A percentile compares a stretch with the other conserved stretches of the same genome.
Conservation (phyloP, 2,888 invertebrate genomes). For the Keiferia lycopersicella region DNA sequence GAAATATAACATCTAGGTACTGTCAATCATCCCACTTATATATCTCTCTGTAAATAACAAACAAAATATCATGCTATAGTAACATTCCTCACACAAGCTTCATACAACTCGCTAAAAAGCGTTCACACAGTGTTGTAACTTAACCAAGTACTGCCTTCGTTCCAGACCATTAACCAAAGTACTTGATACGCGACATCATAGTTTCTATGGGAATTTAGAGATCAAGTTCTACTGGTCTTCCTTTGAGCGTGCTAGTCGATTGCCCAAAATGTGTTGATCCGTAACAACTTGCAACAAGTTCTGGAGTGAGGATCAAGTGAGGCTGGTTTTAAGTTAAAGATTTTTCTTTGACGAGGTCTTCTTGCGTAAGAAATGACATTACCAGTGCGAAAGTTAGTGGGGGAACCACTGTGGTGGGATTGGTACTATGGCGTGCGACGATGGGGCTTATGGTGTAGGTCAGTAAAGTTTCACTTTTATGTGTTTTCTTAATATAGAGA, state of each 20-base stretch:
- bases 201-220: not conserved
- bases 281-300: not conserved
- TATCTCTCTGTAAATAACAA: not conserved
- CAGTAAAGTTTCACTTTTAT: constrained; percentile 21
- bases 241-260: not conserved
- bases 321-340: constrained; percentile 50
- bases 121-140: constrained; percentile 41
- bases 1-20: not conserved
- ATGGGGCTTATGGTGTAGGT: constrained; percentile 9
- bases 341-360: constrained; percentile 68
- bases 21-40: not conserved
- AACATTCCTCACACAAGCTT: constrained; percentile 26
- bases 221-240: not conserved
- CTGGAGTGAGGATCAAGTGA: constrained; percentile 11
- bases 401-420: constrained; percentile 19
- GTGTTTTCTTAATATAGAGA: not conserved
- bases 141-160: constrained; percentile 41
- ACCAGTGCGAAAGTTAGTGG: constrained; percentile 46
- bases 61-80: not conserved
- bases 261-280: not conserved
- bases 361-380: constrained; percentile 76
- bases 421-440: constrained; percentile 40
- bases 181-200: constrained; percentile 24
- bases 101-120: constrained; percentile 42
- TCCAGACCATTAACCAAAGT: constrained; percentile 29